Evolutionary conservation across 1,140 invertebrate genomes (phyloP), one percentile per base, ranked within the genome.

Genomic region (Arion vulgaris): DNA sequence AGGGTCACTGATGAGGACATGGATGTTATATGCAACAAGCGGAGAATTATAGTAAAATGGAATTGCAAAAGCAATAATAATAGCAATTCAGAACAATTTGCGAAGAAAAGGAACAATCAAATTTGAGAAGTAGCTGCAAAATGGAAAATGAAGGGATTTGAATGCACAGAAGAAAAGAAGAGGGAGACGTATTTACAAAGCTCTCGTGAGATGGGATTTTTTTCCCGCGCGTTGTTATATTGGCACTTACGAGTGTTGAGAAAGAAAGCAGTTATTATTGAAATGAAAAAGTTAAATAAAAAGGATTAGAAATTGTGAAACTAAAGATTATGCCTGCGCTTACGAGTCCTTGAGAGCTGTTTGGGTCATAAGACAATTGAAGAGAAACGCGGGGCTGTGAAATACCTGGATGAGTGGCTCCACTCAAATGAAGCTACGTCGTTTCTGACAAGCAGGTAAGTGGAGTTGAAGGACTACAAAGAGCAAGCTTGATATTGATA

Each of bases 1-100:
- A 66, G 62, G 62, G 62, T 66, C 62, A 34, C 62, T n/a, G 9
- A 66, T 66, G 28, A 32, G 7, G 62, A 66, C 62, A 66, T 66
- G 28, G 62, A 28, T 32, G 62, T 32, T 66, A 66, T 34, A 66
- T 32, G 62, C 62, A 66, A 66, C 62, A 66, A 66, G 62, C 62
- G 62, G 62, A 5, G 62, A 66, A 66, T 66, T 66, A 66, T 66
- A 66, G 62, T 28, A 66, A 34, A 66, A 66, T 66, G 62, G 62
- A 66, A 66, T 66, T 66, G 62, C 62, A 66, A 66, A 66, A 66
- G 62, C 62, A 66, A 66, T 66, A 66, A 66, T 66, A 66, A 66
- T 66, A 66, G 62, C 62, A 66, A 66, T 66, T 34, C 62, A 66
- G 28, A 17, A 32, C 62, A 66, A 66, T 66, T 66, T 66, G 62